Evolutionary conservation across 2,113 vertebrate species (phyloP).

Genomic region (Acrocephalus arundinaceus): DNA sequence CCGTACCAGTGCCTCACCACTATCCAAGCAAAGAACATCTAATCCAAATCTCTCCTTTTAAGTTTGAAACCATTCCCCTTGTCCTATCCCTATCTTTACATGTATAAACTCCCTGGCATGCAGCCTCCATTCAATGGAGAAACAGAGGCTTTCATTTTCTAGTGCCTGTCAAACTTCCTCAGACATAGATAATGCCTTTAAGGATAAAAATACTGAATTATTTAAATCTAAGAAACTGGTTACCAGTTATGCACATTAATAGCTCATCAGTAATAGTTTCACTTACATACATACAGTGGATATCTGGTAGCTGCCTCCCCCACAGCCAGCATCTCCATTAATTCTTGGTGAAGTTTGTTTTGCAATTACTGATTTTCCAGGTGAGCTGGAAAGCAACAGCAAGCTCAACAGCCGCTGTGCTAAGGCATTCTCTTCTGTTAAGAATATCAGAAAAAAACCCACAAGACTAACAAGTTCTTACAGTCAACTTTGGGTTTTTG

Average conservation of each 20-base stretch:
- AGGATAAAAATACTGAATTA: not conserved
- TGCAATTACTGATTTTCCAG: not conserved
- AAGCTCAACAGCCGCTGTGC: not conserved
- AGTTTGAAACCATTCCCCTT: not conserved
- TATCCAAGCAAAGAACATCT: not conserved
- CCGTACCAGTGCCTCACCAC: not conserved
- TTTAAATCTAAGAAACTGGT: not conserved
- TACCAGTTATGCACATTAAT: not conserved
- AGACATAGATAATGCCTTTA: not conserved
- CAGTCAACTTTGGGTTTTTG: fast-evolving
- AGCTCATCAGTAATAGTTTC: not conserved
- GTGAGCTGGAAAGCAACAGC: not conserved
- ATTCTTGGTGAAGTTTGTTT: not conserved
- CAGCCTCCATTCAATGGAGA: fast-evolving
- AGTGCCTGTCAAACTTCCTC: not conserved
- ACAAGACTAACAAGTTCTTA: not conserved
- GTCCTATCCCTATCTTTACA: not conserved
- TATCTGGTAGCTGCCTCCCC: not conserved
- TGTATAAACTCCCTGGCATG: not conserved
- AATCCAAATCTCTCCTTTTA: not conserved
- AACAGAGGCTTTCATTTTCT: not conserved
- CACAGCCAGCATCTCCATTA: fast-evolving
- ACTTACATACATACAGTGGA: not conserved
- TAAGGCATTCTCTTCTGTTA: not conserved
- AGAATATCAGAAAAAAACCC: not conserved